phyloP scores from a whole-genome alignment of 2,888 invertebrate genomes.

The Drosophila borealis region DNA sequence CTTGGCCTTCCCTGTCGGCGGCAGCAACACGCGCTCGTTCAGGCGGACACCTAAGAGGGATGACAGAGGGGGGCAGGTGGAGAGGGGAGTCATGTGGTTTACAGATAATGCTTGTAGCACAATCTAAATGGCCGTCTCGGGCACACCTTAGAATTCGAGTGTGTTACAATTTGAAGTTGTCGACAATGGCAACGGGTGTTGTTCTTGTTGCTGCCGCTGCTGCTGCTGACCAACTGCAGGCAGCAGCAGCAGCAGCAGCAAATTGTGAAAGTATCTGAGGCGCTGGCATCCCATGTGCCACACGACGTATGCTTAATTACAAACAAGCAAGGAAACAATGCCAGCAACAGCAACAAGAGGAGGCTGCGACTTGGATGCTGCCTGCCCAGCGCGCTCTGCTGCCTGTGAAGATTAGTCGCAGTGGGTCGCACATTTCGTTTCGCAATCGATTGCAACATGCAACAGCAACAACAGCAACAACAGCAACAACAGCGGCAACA shows the following conservation, averaged over 20 bases:
- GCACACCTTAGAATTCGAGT: constrained; percentile 79
- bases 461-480: constrained; percentile 48
- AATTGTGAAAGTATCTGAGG: constrained; percentile 77
- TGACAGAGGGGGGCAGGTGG: not conserved
- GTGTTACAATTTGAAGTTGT: constrained; percentile 81
- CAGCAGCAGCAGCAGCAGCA: constrained; percentile 37
- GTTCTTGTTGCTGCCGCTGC: constrained; percentile 38
- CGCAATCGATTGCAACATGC: constrained; percentile 82
- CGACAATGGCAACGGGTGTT: constrained; percentile 71
- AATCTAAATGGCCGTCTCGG: constrained; percentile 79
- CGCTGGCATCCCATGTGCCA: constrained; percentile 78
- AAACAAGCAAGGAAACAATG: constrained; percentile 76
- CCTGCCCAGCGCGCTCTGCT: constrained; percentile 51
- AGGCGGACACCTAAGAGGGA: constrained; percentile 49
- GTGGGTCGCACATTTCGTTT: constrained; percentile 81
- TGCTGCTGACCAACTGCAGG: constrained; percentile 65
- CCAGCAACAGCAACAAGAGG: constrained; percentile 29
- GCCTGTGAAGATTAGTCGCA: constrained; percentile 79
- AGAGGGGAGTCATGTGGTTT: constrained; percentile 4
- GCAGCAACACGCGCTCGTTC: constrained; percentile 51
- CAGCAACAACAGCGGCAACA: constrained; percentile 42
- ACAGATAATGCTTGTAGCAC: constrained; percentile 78
- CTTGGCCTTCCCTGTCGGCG: constrained; percentile 80
- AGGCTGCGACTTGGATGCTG: constrained; percentile 49
- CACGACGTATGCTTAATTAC: constrained; percentile 81